Base-by-base conservation (phyloP, 2,888 invertebrate species). In the Ctenicera cuprea region DNA sequence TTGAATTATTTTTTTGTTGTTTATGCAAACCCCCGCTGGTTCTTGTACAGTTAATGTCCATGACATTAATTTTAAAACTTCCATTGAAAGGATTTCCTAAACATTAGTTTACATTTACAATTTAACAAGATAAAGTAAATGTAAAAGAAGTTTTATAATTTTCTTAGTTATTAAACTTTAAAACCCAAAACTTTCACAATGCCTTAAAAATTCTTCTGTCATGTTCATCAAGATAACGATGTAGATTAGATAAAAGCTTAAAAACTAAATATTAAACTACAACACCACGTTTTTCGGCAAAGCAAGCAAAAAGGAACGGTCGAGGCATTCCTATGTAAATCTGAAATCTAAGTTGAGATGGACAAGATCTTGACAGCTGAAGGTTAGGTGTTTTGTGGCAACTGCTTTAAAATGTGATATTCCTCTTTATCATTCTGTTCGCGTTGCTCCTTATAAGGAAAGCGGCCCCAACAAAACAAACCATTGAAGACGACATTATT, bases 401-500 rank as follows among this genome's bases (percentile, higher is more conserved):
- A n/a, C 38, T 20, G 59, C 38, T 59, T n/a, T 38, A 38, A 59
- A 54, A 57, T 45, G 14, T 57, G 43, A 67, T 57, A 57, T 57
- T 67, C 67, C n/a, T 14, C 22, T 65, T 65, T 52, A 57, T 54
- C 30, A 43, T 59, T 54, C 57, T 41, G 57, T 18, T 41, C 57
- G 38, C 54, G 57, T 43, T 54, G 16, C 14, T 67, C 59, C 57
- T 67, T 67, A 67, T 67, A 67, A 57, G 67, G 67, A 43, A 50
- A 65, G 50, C 68, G 12, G 61, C 61, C 57, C 37, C 22, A 67
- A 68, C 43, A 50, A 61, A 68, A 48, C 57, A 45, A 68, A 61
- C 68, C 61, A 59, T 68, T 45, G 45, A 37, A 18, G 37, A 59
- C 33, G 68, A 61, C 68, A 61, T 37, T 68, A 68, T 68, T 68